Base-by-base conservation (phyloP, 2,888 invertebrate species). In the Neoitamus cyanurus region DNA sequence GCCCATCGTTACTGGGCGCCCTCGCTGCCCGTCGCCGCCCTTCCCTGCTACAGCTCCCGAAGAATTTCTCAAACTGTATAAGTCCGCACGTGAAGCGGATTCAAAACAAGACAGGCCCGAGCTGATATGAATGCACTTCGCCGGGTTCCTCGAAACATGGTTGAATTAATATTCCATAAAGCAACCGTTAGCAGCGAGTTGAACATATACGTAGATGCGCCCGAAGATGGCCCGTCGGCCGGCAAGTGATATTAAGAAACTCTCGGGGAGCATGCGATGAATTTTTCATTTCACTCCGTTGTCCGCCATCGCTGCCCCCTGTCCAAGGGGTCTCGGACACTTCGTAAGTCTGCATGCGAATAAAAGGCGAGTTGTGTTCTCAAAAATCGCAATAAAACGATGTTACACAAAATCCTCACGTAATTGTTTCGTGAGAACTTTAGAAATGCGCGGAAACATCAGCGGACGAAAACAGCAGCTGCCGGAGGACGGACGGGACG, bases 381-480 rank as follows among this genome's bases (percentile, higher is more conserved):
- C 36, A 31, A 34, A 30, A 58, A 58, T 25, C 15, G 80, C 25
- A 34, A 68, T 68, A 85, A 85, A 84, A 78, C 85, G 77, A 84
- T 84, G 82, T 85, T 84, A 84, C 84, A 84, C 84, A 85, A 85
- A 85, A 85, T 85, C 84, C 85, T 85, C 85, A 85, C 85, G 85
- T 85, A 85, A 85, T 85, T 85, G 84, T 85, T 85, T 34, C 84
- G 85, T 85, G 85, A 85, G 85, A 85, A 84, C 78, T 72, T 85
- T 83, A 15, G 25, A 58, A 25, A 58, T 58, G 58, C 9, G 58
- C 58, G 58, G 28, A 73, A 72, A 46, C 15, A 30, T 25, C 37
- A 15, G 11, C n/a, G 25, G 58, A 25, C 42, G 42, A 42, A 42
- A 42, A 42, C 30, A 28, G 34, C 42, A 42, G n/a, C n/a, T 42